These are phyloP conservation scores for Hydrozoanthus tunicans DNA, from an alignment of 64 coral and sea anemone species.

Conservation along the genomic window DNA sequence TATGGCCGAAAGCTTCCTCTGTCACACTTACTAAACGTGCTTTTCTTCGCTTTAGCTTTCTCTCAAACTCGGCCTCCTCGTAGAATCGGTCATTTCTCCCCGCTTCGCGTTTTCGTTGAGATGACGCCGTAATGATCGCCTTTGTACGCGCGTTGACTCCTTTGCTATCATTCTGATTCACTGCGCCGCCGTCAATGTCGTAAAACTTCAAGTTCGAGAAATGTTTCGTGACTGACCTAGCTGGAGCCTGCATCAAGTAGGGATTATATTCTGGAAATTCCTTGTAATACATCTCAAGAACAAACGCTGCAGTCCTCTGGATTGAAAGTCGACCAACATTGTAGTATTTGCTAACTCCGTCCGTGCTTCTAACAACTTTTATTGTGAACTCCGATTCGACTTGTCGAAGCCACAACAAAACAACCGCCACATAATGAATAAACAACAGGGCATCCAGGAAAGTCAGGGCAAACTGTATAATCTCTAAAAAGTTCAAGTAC, in stretches of 20 bases:
- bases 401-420: slow-evolving; percentile 93
- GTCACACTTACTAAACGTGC: slow-evolving; percentile 75
- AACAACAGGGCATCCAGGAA: slow-evolving; percentile 85
- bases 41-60: slow-evolving; percentile 85
- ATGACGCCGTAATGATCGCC: slow-evolving; percentile 90
- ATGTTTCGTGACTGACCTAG: slow-evolving; percentile 78
- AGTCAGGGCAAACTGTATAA: slow-evolving; percentile 80
- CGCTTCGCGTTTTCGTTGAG: slow-evolving; percentile 80
- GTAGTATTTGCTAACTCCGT: slow-evolving; percentile 85
- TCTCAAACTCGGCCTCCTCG: slow-evolving; percentile 94
- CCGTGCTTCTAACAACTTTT: slow-evolving; percentile 97
- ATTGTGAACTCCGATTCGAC: slow-evolving; percentile 81
- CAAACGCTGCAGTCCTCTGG: slow-evolving; percentile 86
- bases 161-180: slow-evolving; percentile 64
- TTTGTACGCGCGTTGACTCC: slow-evolving; percentile 80
- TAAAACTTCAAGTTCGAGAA: slow-evolving; percentile 96
- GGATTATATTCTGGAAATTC: slow-evolving; percentile 99
- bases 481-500: slow-evolving; percentile 51
- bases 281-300: slow-evolving; percentile 98
- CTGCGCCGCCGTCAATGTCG: slow-evolving; percentile 87
- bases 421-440: slow-evolving; percentile 89
- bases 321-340: slow-evolving; percentile 90
- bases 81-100: slow-evolving; percentile 98
- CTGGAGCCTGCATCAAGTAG: slow-evolving; percentile 84
- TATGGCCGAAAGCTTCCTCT: slow-evolving; percentile 96